Conservation (phyloP, 2,888 invertebrate genomes). For the Molorchus minor region DNA sequence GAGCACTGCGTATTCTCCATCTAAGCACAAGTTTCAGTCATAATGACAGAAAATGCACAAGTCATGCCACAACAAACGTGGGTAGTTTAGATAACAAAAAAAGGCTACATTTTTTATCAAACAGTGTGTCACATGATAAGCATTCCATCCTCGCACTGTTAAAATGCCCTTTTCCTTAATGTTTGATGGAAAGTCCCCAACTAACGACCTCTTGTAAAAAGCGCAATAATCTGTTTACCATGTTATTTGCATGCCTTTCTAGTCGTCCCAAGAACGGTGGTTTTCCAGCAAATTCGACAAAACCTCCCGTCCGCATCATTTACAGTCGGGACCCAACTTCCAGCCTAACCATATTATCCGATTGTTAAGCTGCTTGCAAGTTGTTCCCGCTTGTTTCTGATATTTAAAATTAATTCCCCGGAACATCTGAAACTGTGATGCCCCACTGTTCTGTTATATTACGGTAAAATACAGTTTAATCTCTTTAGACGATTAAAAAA, state of each 20-base stretch:
- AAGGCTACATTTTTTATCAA: too few species aligned
- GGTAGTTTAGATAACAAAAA: too few species aligned
- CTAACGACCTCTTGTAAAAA: slow-evolving; percentile 12
- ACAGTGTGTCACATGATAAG: too few species aligned
- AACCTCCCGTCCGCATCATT: slow-evolving; percentile 9
- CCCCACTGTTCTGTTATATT: background rate
- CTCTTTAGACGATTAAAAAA: slow-evolving; percentile 22
- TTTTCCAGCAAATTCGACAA: slow-evolving; percentile 8
- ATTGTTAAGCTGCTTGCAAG: slow-evolving; percentile 17
- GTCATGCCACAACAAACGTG: too few species aligned
- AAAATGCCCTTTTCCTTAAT: too few species aligned
- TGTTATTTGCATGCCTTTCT: slow-evolving; percentile 10
- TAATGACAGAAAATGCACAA: too few species aligned
- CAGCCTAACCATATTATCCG: slow-evolving; percentile 11
- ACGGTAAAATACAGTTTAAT: slow-evolving; percentile 4
- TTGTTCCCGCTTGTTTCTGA: slow-evolving; percentile 13
- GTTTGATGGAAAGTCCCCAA: too few species aligned
- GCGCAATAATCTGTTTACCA: slow-evolving; percentile 12
- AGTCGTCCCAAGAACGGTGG: slow-evolving; percentile 5
- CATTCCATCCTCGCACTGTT: too few species aligned
- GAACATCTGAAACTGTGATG: slow-evolving; percentile 3
- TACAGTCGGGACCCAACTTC: slow-evolving; percentile 4
- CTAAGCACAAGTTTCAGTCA: too few species aligned
- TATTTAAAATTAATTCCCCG: slow-evolving; percentile 18
- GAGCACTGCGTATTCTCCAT: too few species aligned